These are phyloP conservation scores for Nettapus auritus DNA, from an alignment of 2,113 vertebrate species.

Conservation along the genomic window DNA sequence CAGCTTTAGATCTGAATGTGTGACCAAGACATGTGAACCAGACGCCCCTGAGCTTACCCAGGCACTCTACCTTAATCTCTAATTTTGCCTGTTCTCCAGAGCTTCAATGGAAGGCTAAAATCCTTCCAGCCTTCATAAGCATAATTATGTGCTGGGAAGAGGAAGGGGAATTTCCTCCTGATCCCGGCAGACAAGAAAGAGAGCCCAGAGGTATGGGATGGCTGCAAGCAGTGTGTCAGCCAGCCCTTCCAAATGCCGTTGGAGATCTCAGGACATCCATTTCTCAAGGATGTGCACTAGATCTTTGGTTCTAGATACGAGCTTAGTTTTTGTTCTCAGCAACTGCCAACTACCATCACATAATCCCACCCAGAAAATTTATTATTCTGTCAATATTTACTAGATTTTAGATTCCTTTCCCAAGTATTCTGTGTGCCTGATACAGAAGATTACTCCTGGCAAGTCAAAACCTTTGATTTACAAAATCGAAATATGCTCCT, in stretches of 20 bases:
- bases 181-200: background rate
- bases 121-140: background rate
- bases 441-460: background rate
- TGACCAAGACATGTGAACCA: background rate
- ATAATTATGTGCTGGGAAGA: background rate
- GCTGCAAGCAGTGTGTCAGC: background rate
- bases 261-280: rapidly evolving
- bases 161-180: background rate
- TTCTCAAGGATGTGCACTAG: background rate
- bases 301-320: background rate
- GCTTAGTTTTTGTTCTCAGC: background rate
- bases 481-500: background rate
- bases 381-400: background rate
- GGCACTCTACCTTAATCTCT: background rate
- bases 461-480: background rate
- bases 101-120: background rate
- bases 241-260: background rate
- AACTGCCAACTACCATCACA: background rate
- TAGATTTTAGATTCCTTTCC: background rate
- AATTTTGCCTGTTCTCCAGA: background rate
- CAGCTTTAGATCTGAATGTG: background rate
- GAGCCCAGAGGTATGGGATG: background rate
- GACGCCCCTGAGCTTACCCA: background rate
- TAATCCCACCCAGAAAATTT: background rate
- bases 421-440: background rate